phyloP scores from a whole-genome alignment of 53 echinoderm and acorn worm species.

The Echinarachnius parma region DNA sequence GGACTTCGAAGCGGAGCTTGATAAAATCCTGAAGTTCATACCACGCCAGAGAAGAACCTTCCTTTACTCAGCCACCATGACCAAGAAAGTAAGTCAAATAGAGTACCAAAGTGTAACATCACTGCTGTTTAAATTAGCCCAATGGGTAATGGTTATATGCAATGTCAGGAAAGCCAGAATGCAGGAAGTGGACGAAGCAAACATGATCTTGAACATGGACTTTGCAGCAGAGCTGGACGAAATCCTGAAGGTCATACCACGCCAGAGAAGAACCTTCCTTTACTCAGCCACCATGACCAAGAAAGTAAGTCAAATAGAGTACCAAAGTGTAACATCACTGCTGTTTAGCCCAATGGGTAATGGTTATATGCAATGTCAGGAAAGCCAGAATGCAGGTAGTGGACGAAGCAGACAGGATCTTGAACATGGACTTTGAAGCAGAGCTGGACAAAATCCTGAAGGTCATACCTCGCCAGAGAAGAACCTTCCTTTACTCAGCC shows the following conservation, averaged over 20 bases:
- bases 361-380: no score
- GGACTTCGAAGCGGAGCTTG: conserved; percentile 94
- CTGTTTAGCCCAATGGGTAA: no score
- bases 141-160: no score
- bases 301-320: no score
- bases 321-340: no score
- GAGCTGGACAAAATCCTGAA: conserved; percentile 94
- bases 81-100: conserved; percentile 91
- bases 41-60: conserved; percentile 87
- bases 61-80: conserved; percentile 97
- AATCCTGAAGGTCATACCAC: conserved; percentile 92
- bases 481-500: conserved; percentile 91
- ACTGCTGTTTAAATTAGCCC: no score
- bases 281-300: conserved; percentile 99
- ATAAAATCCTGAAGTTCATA: conserved; percentile 94
- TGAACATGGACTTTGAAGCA: conserved; percentile 98
- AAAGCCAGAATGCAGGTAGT: conserved; percentile 72
- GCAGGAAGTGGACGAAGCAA: conserved; percentile 98
- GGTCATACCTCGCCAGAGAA: conserved; percentile 86
- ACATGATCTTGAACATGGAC: conserved; percentile 96
- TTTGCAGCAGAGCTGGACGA: conserved; percentile 93
- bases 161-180: no score
- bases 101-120: no score
- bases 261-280: conserved; percentile 83
- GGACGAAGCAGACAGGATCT: conserved; percentile 97